Evolutionary conservation across 1,140 invertebrate genomes (phyloP), one percentile per base, ranked within the genome.

Genomic region (Campoletis sonorensis): DNA sequence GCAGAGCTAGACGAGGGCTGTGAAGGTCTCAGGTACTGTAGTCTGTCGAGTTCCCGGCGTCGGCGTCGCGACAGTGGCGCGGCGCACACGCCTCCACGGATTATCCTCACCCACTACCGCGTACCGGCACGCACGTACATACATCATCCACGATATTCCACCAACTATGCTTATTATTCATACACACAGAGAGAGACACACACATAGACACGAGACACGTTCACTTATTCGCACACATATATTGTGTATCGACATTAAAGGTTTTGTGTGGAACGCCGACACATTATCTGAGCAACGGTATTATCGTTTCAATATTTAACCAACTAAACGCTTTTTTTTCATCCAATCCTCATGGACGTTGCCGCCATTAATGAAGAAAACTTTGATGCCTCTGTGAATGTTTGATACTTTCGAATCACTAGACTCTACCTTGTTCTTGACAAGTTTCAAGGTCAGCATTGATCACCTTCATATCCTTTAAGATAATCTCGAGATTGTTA

Each of bases 61-160:
- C 73, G 30, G 73, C 61, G 16, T 18, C 73, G 49, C 51, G 27
- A 54, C 72, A 30, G 51, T 77, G 54, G 73, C 49, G 73, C 27
- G 67, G 61, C 72, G 61, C 73, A 54, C 73, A 77, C 73, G 73
- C 73, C 73, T 77, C 51, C 13, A 77, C 73, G 73, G 73, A 77
- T 61, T 77, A 77, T 77, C 54, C n/a, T 51, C 73, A 21, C 73
- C 73, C 26, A 1, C 67, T 33, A 15, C 30, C 67, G 10, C 73
- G 73, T 51, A 27, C 73, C 51, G 73, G 54, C 73, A 77, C 73
- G 54, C 73, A 61, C 73, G 23, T 49, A 49, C 37, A 72, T 64
- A 64, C 23, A 64, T 26, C n/a, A 23, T 13, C n/a, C 61, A 26
- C 61, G 23, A 77, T 30, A 54, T 77, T n/a, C 51, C 73, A 76